Percentiles rank a stretch among this genome's conserved stretches.
phyloP scores from a whole-genome alignment of 2,113 vertebrate species.

The Misgurnus anguillicaudatus region DNA sequence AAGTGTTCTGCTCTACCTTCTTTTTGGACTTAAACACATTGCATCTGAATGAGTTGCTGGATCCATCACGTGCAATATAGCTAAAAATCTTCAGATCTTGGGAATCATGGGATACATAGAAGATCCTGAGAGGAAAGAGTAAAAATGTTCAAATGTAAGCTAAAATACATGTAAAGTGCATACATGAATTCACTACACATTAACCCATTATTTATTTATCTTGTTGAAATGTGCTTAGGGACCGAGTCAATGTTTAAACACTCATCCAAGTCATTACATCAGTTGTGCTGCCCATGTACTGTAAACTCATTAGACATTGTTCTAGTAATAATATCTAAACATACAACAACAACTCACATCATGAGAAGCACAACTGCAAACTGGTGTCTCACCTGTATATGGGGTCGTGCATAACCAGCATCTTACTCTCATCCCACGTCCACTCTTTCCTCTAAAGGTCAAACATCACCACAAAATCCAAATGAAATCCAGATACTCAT shows the following conservation, averaged over 20 bases:
- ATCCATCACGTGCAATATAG: constrained; percentile 81
- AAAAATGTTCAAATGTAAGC: background rate
- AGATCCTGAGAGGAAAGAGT: constrained; percentile 75
- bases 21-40: constrained; percentile 90
- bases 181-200: background rate
- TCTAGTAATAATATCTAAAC: too few species aligned
- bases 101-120: constrained; percentile 83
- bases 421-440: constrained; percentile 83
- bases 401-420: constrained; percentile 83
- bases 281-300: too few species aligned
- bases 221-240: too few species aligned
- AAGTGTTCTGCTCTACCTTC: constrained; percentile 70
- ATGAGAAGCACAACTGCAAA: background rate
- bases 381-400: constrained; percentile 76
- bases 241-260: too few species aligned
- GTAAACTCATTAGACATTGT: too few species aligned
- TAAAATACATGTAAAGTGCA: background rate
- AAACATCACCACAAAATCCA: background rate
- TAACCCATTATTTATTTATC: too few species aligned
- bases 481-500: background rate
- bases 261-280: background rate
- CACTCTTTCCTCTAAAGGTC: constrained; percentile 82
- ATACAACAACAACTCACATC: too few species aligned
- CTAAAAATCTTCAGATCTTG: constrained; percentile 88
- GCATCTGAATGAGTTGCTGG: constrained; percentile 83